Conservation (phyloP, 2,797 vertebrate genomes). For the Peromyscus melanophrys region DNA sequence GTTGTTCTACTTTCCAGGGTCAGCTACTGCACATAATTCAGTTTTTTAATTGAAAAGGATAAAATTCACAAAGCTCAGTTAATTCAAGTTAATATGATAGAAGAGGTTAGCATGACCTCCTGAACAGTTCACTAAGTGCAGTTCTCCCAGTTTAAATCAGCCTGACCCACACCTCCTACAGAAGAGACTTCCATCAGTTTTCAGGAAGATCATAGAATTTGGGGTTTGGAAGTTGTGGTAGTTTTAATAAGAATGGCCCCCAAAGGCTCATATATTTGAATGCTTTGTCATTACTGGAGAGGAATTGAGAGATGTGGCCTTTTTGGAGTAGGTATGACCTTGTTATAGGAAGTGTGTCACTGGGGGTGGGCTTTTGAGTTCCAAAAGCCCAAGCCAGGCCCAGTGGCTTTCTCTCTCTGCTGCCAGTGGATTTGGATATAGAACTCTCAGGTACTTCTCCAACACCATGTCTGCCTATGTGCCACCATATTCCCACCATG, state of each 20-base stretch:
- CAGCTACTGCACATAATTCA: conserved; percentile 47
- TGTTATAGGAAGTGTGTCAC: too few relatives aligned
- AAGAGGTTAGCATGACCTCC: conserved; percentile 9
- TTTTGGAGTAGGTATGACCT: background rate
- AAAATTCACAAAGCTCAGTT: conserved; percentile 52
- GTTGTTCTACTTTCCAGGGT: conserved; percentile 71
- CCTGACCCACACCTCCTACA: background rate
- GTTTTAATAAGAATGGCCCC: background rate
- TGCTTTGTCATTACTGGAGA: background rate
- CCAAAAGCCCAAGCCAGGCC: background rate
- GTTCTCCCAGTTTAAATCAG: conserved; percentile 7
- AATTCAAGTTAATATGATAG: conserved; percentile 51
- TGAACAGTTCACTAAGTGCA: background rate
- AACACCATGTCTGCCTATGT: background rate
- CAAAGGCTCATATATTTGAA: background rate
- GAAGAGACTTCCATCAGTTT: conserved; percentile 8
- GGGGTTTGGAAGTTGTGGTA: background rate
- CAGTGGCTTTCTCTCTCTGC: background rate
- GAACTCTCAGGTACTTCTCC: background rate
- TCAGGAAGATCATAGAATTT: conserved; percentile 28
- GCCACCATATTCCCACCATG: background rate
- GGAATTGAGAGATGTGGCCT: background rate
- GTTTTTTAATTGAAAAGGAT: conserved; percentile 74
- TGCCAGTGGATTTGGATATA: background rate
- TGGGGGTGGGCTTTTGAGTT: background rate